These are phyloP conservation scores for Latrodectus elegans DNA, from an alignment of 2,888 invertebrate genomes.

Conservation along the genomic window DNA sequence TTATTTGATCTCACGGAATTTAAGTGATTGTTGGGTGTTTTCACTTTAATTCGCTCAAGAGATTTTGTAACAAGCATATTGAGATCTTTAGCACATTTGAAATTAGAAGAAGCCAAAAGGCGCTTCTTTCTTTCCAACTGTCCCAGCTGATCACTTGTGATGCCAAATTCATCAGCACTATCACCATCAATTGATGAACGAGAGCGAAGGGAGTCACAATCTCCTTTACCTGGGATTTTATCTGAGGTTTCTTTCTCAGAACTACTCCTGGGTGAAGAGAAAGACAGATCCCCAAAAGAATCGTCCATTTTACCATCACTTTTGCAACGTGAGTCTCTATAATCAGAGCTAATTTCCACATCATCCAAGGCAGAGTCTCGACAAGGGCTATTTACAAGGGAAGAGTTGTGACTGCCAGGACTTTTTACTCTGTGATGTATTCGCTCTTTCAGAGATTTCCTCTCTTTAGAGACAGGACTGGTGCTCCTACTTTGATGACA, in stretches of 20 bases:
- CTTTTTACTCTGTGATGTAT: conserved; percentile 66
- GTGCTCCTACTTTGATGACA: conserved; percentile 71
- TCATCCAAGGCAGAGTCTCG: conserved; percentile 48
- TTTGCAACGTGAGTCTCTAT: conserved; percentile 59
- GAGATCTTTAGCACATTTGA: conserved; percentile 37
- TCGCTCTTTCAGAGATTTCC: conserved; percentile 61
- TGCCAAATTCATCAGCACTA: conserved; percentile 46
- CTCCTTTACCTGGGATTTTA: conserved; percentile 33
- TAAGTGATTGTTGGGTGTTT: conserved; percentile 31
- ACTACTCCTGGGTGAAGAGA: conserved; percentile 41
- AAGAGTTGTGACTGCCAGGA: conserved; percentile 69
- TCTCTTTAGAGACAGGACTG: conserved; percentile 68
- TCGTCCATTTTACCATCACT: conserved; percentile 54
- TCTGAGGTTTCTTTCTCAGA: conserved; percentile 48
- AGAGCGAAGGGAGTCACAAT: conserved; percentile 48
- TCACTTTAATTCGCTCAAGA: conserved; percentile 42
- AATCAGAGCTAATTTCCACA: conserved; percentile 58
- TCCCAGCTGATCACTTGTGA: conserved; percentile 47
- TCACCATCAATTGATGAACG: conserved; percentile 50
- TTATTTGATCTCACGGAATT: conserved; percentile 30
- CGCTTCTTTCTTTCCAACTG: conserved; percentile 70
- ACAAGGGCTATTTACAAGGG: conserved; percentile 67
- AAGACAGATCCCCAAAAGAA: conserved; percentile 32
- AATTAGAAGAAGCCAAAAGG: conserved; percentile 50
- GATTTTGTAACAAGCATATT: conserved; percentile 23